Base-by-base conservation (phyloP, 2,888 invertebrate species). In the Byasa hedistus region DNA sequence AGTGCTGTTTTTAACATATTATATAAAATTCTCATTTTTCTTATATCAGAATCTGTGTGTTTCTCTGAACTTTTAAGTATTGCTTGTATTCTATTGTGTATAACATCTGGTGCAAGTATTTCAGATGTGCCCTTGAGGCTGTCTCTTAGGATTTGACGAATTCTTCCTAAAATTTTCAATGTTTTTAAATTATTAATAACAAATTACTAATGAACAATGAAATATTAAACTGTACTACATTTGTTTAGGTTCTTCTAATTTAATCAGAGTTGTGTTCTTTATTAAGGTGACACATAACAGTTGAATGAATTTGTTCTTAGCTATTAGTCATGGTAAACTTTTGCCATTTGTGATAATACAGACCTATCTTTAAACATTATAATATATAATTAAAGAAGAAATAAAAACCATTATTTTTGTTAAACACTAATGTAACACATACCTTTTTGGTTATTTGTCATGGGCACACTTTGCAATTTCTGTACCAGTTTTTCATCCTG, bases 381-480 rank as follows among this genome's bases (percentile, higher is more conserved):
- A 5, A 27, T 27, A 27, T 27, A 27, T 27, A 4, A 27, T 27
- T 27, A 27, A 27, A 27, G 5, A 27, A 27, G 3, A 27, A 27
- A 27, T 27, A 4, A 27, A 27, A 27, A 27, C 27, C 3, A 27
- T 27, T 4, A 4, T 27, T 27, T 27, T 5, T 27, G 27, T 27
- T 27, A 27, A 3, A 39, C 39, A 39, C 12, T 2, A 15, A 66
- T 55, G 52, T 66, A 58, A 44, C 39, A 22, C 54, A 27, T 75
- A 90, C 91, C 91, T 87, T 90, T 91, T 56, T 91, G 90, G 72
- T 90, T 90, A 70, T 91, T 91, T 39, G 73, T 82, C 75, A 90
- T 74, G 0, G 80, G 71, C 0, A 90, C 86, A 63, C 73, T 77
- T 1, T 82, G 66, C 54, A 89, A 87, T 66, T 73, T 79, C 21